These are phyloP conservation scores for Zaprionus vittiger DNA, from an alignment of 1,140 invertebrate genomes.

Conservation along the genomic window DNA sequence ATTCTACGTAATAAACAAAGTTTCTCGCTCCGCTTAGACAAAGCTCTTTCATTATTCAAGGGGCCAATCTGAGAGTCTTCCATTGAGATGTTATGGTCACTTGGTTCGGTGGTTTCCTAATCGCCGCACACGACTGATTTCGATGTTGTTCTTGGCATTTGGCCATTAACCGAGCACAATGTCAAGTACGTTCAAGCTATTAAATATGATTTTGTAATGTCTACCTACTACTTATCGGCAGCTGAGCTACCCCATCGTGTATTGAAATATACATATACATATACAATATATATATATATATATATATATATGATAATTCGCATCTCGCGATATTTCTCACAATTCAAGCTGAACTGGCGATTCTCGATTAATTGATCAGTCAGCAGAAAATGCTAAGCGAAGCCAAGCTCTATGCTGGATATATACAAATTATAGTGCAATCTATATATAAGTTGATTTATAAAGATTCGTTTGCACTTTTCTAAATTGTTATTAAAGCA, in stretches of 20 bases:
- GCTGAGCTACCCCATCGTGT: slow-evolving; percentile 29
- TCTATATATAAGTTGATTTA: slow-evolving; percentile 4
- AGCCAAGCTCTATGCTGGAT: slow-evolving; percentile 6
- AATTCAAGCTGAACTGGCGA: slow-evolving; percentile 1
- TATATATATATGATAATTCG: neutral
- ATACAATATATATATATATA: neutral
- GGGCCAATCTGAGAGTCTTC: neutral
- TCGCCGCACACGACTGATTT: slow-evolving; percentile 63
- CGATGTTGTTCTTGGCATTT: slow-evolving; percentile 69
- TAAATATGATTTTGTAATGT: slow-evolving; percentile 53
- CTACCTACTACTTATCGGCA: slow-evolving; percentile 45
- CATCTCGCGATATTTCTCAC: slow-evolving; percentile 3
- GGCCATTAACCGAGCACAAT: slow-evolving; percentile 67
- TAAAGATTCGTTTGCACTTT: slow-evolving; percentile 66
- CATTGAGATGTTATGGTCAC: slow-evolving; percentile 25
- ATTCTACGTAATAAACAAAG: neutral
- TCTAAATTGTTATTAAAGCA: slow-evolving; percentile 63
- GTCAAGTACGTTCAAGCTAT: slow-evolving; percentile 71
- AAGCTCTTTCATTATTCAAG: neutral
- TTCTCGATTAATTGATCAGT: slow-evolving; percentile 15
- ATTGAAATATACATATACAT: slow-evolving; percentile 35
- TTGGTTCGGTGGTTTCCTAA: slow-evolving; percentile 58
- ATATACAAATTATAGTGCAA: slow-evolving; percentile 38
- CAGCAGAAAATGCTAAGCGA: neutral
- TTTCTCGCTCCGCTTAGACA: neutral